phyloP scores from a whole-genome alignment of 2,888 invertebrate species.

The Celastrina argiolus region DNA sequence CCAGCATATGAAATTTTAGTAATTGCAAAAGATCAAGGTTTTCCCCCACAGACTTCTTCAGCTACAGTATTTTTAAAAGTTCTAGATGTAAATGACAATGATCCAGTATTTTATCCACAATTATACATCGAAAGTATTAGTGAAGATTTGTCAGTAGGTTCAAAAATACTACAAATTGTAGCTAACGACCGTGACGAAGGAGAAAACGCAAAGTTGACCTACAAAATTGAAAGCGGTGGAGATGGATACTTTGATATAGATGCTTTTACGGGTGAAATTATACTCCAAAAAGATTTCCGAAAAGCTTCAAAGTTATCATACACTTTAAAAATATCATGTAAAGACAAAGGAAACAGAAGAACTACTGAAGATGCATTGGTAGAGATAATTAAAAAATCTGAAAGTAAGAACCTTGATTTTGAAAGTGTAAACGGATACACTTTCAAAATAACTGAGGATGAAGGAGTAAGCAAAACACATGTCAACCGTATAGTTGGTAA shows the following conservation, averaged over 20 bases:
- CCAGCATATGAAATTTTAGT: conserved; percentile 89
- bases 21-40: conserved; percentile 94
- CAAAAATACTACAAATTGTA: conserved; percentile 83
- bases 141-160: conserved; percentile 81
- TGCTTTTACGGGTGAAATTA: conserved; percentile 85
- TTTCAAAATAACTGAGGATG: conserved; percentile 90
- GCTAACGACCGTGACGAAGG: conserved; percentile 93
- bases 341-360: conserved; percentile 87
- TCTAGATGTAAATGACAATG: conserved; percentile 94
- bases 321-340: conserved; percentile 86
- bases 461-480: conserved; percentile 79
- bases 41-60: conserved; percentile 92
- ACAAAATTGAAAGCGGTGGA: conserved; percentile 86
- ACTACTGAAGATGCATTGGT: conserved; percentile 87
- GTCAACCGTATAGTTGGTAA: conserved; percentile 86
- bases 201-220: conserved; percentile 90
- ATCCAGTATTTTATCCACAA: conserved; percentile 93
- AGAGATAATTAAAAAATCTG: conserved; percentile 86
- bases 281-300: conserved; percentile 81
- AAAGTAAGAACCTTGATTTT: conserved; percentile 85
- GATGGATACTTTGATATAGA: conserved; percentile 89
- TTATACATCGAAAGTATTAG: conserved; percentile 88
- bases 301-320: conserved; percentile 83
- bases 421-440: conserved; percentile 86
- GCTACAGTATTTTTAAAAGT: conserved; percentile 90